Base-by-base conservation (phyloP, 2,797 vertebrate species). In the Phyllotis vaccarum region DNA sequence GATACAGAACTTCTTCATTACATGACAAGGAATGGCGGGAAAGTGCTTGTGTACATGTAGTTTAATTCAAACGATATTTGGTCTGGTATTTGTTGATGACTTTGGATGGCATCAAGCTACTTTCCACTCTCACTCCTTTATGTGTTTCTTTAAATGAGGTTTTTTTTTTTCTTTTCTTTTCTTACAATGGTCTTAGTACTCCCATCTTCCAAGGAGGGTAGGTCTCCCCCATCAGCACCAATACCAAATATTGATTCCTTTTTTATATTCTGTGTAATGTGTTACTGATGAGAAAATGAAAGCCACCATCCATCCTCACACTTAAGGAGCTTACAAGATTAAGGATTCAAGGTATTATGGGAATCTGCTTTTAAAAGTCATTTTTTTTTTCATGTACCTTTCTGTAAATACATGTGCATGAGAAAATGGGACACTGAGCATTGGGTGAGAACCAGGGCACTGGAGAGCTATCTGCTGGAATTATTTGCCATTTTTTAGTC, bases 341-440 rank as follows among this genome's bases (percentile, higher is more conserved):
- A 14, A 43, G n/a, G 29, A 88, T 85, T 87, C 92, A 27, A 89
- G 56, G 27, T 43, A 29, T 80, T 90, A 62, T 11, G 54, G 37
- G 29, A 62, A 83, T 93, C 40, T 90, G n/a, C 78, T 76, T 89
- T 79, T 93, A 54, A 70, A 91, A 64, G 27, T 80, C 2, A 11
- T 46, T 88, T 91, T 66, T n/a, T n/a, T 86, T 89, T 72, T 75
- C 29, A 22, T 78, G 8, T 5, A 17, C 3, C 27, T 14, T 80
- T 88, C 27, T 68, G 1, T 37, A 49, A 46, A 37, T 54, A 3
- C 62, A 24, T 31, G 54, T 68, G 4, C 43, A 66, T 52, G 46
- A 43, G 6, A 78, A 9, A n/a, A 87, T 2, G 49, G 17, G 16
- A 89, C 64, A 70, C 22, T 81, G 29, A 85, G 27, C 12, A 82